Conservation (phyloP, 2,113 vertebrate species). For the Apus apus region DNA sequence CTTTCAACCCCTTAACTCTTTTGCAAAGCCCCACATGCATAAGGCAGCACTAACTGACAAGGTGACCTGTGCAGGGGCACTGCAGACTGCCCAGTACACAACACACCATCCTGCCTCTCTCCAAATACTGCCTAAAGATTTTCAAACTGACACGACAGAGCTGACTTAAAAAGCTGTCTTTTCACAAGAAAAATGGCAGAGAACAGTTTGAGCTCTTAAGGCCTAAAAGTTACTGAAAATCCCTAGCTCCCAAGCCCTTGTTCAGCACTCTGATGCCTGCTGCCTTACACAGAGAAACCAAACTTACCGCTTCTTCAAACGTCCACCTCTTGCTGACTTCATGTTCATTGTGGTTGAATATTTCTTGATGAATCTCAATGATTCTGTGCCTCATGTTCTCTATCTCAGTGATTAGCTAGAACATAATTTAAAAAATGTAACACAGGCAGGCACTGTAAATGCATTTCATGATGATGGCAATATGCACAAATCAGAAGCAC, state of each 20-base stretch:
- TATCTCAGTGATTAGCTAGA: conserved; percentile 94
- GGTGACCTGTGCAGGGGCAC: too few relatives aligned
- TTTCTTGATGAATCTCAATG: conserved; percentile 94
- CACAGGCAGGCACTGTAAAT: background rate
- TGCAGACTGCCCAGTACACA: background rate
- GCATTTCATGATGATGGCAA: too few relatives aligned
- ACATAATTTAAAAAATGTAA: background rate
- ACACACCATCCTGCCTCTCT: background rate
- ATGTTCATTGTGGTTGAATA: conserved; percentile 97
- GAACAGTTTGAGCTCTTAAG: fast-evolving
- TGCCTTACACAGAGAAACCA: background rate
- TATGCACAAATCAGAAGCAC: fast-evolving
- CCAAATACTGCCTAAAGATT: background rate
- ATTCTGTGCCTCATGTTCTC: conserved; percentile 99
- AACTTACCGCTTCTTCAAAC: conserved; percentile 96
- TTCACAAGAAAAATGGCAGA: background rate
- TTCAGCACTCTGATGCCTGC: fast-evolving
- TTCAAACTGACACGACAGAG: background rate
- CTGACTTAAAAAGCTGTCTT: background rate
- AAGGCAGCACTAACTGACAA: background rate
- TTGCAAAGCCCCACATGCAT: background rate
- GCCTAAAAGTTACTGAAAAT: background rate
- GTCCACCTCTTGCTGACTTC: conserved; percentile 99
- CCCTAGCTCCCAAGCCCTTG: background rate
- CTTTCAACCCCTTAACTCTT: background rate